phyloP scores from a whole-genome alignment of 2,797 vertebrate species.

The Florisuga fusca region DNA sequence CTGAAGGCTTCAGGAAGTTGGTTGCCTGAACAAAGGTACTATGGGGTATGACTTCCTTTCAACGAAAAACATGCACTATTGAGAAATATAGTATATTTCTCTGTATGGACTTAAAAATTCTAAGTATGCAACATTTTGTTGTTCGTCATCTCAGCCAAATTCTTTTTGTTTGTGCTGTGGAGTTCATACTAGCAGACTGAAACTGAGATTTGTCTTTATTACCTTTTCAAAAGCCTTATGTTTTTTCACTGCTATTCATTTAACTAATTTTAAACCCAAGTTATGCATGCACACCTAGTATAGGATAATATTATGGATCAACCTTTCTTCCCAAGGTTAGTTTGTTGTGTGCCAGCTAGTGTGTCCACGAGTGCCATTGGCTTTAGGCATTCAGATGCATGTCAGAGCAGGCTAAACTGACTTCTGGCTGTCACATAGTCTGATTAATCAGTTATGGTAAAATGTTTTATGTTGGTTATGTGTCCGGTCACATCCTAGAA shows the following conservation, averaged over 20 bases:
- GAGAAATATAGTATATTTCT: not conserved
- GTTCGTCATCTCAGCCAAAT: not conserved
- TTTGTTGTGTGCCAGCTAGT: not conserved
- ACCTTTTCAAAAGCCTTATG: not conserved
- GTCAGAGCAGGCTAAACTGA: not conserved
- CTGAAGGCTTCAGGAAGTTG: not conserved
- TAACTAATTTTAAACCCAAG: not conserved
- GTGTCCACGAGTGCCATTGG: not conserved
- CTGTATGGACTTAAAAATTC: not conserved
- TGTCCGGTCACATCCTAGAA: not conserved
- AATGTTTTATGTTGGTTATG: not conserved
- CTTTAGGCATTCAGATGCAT: not conserved
- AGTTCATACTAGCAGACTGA: not conserved
- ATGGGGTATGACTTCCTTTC: not conserved
- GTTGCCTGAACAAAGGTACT: not conserved
- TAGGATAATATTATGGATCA: not conserved
- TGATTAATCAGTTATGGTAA: rapidly evolving
- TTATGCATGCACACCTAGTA: not conserved
- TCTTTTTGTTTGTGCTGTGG: not conserved
- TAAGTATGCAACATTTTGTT: not conserved
- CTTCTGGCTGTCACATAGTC: not conserved
- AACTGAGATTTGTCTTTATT: not conserved
- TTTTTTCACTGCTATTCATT: not conserved
- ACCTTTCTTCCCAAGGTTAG: not conserved
- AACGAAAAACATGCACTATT: not conserved